Conservation (phyloP, 2,113 vertebrate genomes). For the Elephas maximus region DNA sequence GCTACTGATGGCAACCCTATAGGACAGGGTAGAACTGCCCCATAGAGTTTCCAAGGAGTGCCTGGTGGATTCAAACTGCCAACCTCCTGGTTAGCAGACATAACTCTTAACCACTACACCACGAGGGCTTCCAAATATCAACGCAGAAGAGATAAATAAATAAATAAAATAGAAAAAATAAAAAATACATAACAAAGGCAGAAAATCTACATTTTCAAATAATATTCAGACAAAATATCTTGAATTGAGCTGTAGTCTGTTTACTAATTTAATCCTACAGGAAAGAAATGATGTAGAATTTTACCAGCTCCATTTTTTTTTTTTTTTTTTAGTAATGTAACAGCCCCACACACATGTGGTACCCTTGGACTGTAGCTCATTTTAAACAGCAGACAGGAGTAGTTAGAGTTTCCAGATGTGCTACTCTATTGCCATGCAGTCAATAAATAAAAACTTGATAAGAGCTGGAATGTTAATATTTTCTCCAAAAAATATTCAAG, state of each 20-base stretch:
- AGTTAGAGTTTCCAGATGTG: conserved; percentile 57
- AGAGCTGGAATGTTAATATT: conserved; percentile 40
- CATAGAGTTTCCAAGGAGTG: too few species aligned
- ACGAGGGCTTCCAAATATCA: too few species aligned
- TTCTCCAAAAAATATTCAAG: neutral
- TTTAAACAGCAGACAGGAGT: neutral
- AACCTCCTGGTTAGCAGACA: too few species aligned
- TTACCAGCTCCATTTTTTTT: neutral
- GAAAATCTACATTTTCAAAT: neutral
- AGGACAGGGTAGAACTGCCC: too few species aligned
- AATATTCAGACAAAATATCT: neutral
- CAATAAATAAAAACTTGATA: conserved; percentile 58
- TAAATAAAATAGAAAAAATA: neutral
- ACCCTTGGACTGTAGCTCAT: neutral
- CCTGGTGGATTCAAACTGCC: too few species aligned
- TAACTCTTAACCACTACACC: too few species aligned
- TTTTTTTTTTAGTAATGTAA: neutral
- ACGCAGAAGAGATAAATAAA: too few species aligned
- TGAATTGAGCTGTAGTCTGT: neutral
- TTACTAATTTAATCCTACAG: neutral
- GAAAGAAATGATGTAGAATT: neutral
- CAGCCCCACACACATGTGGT: neutral
- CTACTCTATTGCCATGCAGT: neutral
- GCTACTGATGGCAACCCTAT: too few species aligned
- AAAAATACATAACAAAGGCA: neutral